A percentile compares a stretch with the other conserved stretches of the same genome.
Evolutionary conservation across 2,888 invertebrate genomes (phyloP).

Genomic region (Anaspis maculata): DNA sequence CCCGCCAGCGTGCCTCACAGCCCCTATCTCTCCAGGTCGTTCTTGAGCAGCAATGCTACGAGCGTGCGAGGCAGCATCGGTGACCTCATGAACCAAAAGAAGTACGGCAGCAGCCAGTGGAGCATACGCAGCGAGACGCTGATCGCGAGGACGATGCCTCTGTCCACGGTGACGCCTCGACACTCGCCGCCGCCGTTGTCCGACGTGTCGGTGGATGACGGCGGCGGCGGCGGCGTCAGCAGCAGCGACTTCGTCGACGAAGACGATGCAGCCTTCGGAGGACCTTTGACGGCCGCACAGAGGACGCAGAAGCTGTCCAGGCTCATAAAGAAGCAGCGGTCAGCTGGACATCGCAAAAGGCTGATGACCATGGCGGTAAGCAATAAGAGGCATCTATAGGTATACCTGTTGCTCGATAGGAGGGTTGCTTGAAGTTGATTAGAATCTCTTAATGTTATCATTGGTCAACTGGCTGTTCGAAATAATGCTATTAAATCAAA

Average conservation of each 20-base stretch:
- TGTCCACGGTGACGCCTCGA: constrained; percentile 60
- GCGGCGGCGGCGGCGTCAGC: constrained; percentile 39
- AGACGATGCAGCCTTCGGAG: no score
- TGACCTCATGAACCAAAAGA: constrained; percentile 68
- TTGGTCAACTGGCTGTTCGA: no score
- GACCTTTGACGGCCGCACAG: constrained; percentile 59
- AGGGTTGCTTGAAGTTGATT: no score
- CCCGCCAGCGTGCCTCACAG: constrained; percentile 47
- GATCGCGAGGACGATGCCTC: constrained; percentile 62
- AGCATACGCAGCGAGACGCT: constrained; percentile 64
- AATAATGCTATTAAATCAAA: no score
- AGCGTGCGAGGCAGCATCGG: constrained; percentile 49
- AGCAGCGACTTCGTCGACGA: constrained; percentile 35
- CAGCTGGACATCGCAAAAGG: constrained; percentile 18
- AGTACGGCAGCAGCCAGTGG: constrained; percentile 62
- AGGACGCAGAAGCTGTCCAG: constrained; percentile 60
- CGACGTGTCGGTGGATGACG: constrained; percentile 15
- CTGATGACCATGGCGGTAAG: constrained; percentile 11
- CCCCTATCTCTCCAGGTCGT: constrained; percentile 45
- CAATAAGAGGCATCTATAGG: no score
- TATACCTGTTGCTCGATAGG: no score
- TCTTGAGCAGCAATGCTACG: constrained; percentile 32
- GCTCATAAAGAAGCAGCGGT: constrained; percentile 57
- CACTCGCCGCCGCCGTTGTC: constrained; percentile 44
- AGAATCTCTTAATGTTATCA: no score